These are phyloP conservation scores for Melanerpes aurifrons DNA, from an alignment of 2,113 vertebrate genomes.

Conservation along the genomic window DNA sequence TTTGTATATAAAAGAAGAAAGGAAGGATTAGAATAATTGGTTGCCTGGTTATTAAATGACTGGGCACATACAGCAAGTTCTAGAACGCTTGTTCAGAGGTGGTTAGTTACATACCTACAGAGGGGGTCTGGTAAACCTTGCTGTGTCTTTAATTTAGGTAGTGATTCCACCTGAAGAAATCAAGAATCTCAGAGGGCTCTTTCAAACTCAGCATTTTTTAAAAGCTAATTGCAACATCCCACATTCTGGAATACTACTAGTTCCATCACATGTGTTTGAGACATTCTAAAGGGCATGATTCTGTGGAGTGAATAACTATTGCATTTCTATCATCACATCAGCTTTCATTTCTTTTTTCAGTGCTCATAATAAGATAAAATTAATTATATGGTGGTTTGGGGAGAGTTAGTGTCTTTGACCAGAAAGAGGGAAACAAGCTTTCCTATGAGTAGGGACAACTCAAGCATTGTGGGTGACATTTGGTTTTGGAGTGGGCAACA, in stretches of 20 bases:
- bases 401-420: background rate
- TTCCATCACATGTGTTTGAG: background rate
- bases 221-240: background rate
- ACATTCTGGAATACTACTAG: fast-evolving
- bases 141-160: background rate
- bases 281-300: background rate
- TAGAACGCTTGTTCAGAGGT: background rate
- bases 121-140: background rate
- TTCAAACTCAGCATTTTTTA: background rate
- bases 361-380: background rate
- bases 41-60: background rate
- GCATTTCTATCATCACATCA: background rate
- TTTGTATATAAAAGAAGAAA: background rate
- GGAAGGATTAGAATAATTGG: background rate
- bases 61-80: background rate
- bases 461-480: background rate
- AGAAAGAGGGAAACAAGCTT: background rate
- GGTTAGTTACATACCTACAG: background rate
- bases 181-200: background rate
- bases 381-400: fast-evolving
- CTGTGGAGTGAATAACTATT: background rate
- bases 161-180: background rate
- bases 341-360: background rate
- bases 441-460: background rate
- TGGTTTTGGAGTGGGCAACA: background rate